phyloP scores from a whole-genome alignment of 2,888 invertebrate species.

The Mactromeris polynyma region DNA sequence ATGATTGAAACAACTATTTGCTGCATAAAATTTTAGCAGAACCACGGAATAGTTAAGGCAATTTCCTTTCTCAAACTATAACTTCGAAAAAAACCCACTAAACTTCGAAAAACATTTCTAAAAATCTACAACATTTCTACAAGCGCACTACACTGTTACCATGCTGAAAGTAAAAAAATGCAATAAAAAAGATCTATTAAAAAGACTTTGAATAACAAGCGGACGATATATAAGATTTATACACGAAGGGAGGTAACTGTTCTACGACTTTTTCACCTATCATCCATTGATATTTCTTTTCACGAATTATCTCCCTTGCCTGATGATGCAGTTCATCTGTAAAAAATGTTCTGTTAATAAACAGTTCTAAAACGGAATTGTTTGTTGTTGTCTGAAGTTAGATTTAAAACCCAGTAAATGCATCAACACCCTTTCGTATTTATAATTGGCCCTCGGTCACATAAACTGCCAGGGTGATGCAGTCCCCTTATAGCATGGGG shows the following conservation, averaged over 20 bases:
- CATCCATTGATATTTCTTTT: constrained; percentile 67
- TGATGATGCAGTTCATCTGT: constrained; percentile 62
- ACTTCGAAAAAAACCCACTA: no score
- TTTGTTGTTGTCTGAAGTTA: neutral
- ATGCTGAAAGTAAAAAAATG: constrained; percentile 34
- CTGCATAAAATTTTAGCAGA: no score
- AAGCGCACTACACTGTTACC: constrained; percentile 17
- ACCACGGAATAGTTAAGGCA: no score
- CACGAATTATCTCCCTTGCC: constrained; percentile 66
- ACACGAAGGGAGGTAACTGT: constrained; percentile 39
- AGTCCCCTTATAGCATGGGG: no score
- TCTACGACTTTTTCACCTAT: constrained; percentile 56
- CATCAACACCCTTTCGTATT: no score
- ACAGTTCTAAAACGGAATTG: neutral
- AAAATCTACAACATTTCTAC: constrained; percentile 8
- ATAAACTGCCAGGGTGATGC: no score
- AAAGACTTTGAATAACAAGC: constrained; percentile 1
- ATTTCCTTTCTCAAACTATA: no score
- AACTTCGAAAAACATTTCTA: neutral
- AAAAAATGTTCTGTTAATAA: constrained; percentile 14
- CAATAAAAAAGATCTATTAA: neutral
- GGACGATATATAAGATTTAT: constrained; percentile 18
- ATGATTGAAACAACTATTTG: no score
- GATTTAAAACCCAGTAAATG: no score
- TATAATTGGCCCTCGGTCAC: no score